Conservation (phyloP, 2,797 vertebrate genomes). For the Alouatta caraya region DNA sequence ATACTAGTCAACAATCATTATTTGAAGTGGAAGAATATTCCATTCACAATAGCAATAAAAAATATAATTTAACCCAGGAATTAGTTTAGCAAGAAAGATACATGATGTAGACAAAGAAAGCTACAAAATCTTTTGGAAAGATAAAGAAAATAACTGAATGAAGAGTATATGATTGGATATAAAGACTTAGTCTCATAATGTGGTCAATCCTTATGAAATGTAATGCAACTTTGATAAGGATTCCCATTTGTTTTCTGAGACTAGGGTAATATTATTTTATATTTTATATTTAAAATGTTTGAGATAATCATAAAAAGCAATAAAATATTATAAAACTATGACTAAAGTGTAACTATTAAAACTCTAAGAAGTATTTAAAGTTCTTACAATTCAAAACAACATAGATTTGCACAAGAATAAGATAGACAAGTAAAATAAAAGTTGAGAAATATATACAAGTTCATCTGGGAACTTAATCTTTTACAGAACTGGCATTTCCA, state of each 20-base stretch:
- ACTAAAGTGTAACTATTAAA: background rate
- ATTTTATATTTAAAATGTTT: slow-evolving; percentile 17
- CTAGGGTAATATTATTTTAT: background rate
- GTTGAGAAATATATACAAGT: background rate
- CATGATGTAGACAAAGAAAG: background rate
- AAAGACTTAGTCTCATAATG: background rate
- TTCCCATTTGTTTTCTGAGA: background rate
- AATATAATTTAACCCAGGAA: background rate
- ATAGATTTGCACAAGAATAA: background rate
- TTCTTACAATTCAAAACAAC: background rate
- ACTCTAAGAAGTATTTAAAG: background rate
- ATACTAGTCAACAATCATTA: background rate
- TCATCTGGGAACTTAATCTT: background rate
- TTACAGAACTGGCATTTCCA: background rate
- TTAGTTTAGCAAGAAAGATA: slow-evolving; percentile 1
- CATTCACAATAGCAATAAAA: background rate
- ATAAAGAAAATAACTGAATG: background rate
- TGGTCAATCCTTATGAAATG: background rate
- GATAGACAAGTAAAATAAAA: background rate
- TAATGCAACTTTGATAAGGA: background rate
- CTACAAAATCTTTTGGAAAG: background rate
- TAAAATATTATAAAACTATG: background rate
- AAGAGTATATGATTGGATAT: background rate
- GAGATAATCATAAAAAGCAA: background rate
- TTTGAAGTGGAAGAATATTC: background rate